phyloP scores from a whole-genome alignment of 2,797 vertebrate genomes.

The Malurus leucopterus region DNA sequence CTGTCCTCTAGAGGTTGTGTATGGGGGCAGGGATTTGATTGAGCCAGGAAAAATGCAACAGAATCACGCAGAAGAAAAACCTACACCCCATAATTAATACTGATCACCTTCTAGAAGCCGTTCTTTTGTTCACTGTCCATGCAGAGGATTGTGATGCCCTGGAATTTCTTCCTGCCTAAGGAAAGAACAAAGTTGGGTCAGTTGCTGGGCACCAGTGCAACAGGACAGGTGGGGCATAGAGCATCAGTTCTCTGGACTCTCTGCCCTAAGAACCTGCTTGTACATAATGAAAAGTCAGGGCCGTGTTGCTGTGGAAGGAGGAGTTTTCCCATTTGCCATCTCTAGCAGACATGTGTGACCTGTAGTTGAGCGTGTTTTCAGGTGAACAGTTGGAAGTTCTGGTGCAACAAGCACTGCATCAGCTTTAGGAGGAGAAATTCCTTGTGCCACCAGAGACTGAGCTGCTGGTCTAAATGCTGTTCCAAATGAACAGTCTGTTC shows the following conservation, averaged over 20 bases:
- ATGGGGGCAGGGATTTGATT: background rate
- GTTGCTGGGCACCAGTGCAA: background rate
- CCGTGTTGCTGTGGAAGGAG: background rate
- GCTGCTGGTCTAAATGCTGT: background rate
- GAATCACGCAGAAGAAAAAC: background rate
- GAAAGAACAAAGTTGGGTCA: background rate
- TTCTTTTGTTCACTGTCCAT: background rate
- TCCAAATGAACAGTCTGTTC: background rate
- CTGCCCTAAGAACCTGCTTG: rapidly evolving
- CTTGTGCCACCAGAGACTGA: background rate
- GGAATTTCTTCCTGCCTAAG: background rate
- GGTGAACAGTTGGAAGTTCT: background rate
- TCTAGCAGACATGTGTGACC: background rate
- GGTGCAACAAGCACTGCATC: background rate
- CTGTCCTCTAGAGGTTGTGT: background rate
- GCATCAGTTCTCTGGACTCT: background rate
- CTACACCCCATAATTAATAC: background rate
- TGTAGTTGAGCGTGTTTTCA: background rate
- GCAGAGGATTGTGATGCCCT: background rate
- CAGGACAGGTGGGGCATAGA: background rate
- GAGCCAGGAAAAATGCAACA: background rate
- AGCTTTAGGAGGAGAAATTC: background rate
- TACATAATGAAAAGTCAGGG: background rate
- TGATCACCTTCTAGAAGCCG: background rate
- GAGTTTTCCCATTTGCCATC: background rate